These are phyloP conservation scores for Melierax canorus DNA, from an alignment of 2,113 vertebrate genomes.

Conservation along the genomic window DNA sequence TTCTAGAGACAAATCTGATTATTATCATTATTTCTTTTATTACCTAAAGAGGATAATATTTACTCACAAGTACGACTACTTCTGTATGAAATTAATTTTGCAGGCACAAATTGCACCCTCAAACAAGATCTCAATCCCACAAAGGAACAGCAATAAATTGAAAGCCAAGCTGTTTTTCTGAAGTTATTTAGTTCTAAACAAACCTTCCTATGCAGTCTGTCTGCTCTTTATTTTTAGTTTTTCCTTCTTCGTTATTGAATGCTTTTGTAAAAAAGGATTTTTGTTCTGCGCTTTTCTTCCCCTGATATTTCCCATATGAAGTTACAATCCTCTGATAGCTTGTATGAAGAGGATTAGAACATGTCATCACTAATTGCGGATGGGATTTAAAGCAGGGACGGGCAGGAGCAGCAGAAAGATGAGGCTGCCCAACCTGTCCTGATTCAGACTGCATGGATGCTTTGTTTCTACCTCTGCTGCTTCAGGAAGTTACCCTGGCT, in stretches of 20 bases:
- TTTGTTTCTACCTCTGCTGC: neutral
- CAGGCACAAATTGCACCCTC: neutral
- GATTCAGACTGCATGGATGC: neutral
- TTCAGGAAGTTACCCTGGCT: neutral
- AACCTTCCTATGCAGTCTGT: neutral
- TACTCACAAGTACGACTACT: neutral
- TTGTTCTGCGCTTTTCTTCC: neutral
- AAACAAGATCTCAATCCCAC: neutral
- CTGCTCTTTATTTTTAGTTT: neutral
- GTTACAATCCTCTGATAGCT: neutral
- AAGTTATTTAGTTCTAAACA: neutral
- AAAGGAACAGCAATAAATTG: neutral
- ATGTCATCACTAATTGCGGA: neutral
- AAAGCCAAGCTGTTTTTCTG: neutral
- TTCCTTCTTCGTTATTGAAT: neutral
- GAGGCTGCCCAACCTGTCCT: neutral
- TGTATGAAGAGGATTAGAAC: constrained; percentile 12
- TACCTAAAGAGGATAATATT: neutral
- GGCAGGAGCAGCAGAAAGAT: neutral
- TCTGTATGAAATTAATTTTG: neutral
- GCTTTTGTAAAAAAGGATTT: neutral
- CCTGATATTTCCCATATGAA: neutral
- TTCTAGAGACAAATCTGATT: neutral
- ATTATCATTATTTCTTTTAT: neutral
- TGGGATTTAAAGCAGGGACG: neutral